Base-by-base conservation (phyloP, 2,888 invertebrate genomes). In the Lasioglossum figueresi region DNA sequence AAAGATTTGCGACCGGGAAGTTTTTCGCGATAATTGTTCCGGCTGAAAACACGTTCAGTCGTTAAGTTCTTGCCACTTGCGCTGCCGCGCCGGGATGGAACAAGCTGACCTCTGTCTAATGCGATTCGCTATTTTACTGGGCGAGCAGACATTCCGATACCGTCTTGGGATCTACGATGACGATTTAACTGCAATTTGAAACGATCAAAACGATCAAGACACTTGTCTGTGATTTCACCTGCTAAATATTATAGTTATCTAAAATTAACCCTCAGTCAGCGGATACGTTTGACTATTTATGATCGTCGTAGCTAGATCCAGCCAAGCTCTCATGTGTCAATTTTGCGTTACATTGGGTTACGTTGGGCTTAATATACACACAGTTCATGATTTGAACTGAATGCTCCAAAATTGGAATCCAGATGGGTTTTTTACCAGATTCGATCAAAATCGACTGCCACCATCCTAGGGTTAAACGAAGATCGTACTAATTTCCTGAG, bases 11-110 rank as follows among this genome's bases (percentile, higher is more conserved):
- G 56, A 75, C 56, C 76, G 73, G 63, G 81, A 87, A 85, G 63
- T 83, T 88, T 82, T 63, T 31, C 81, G 76, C 77, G 81, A 86
- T 86, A 86, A 88, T 88, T 88, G 84, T 88, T 80, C 80, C 78
- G 88, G 83, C 84, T 89, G 89, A 88, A 91, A 92, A 91, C 89
- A 88, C 88, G 86, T 86, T 88, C 78, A 89, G 87, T 89, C 86
- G 84, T 88, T 88, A 86, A 81, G 63, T 63, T 63, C 8, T 63
- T 63, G 63, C 63, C 63, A 63, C 31, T 63, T 19, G 63, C 31
- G 43, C 14, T 43, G 43, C 43, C 14, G 43, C 43, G 31, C 31
- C 31, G 16, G 34, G 31, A 31, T 34, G 31, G 19, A 63, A 19
- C 31, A 19, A 19, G 8, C 19, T 63, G 63, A 63, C 31, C 63